Conservation (phyloP, 2,797 vertebrate genomes). For the Denticeps clupeoides region DNA sequence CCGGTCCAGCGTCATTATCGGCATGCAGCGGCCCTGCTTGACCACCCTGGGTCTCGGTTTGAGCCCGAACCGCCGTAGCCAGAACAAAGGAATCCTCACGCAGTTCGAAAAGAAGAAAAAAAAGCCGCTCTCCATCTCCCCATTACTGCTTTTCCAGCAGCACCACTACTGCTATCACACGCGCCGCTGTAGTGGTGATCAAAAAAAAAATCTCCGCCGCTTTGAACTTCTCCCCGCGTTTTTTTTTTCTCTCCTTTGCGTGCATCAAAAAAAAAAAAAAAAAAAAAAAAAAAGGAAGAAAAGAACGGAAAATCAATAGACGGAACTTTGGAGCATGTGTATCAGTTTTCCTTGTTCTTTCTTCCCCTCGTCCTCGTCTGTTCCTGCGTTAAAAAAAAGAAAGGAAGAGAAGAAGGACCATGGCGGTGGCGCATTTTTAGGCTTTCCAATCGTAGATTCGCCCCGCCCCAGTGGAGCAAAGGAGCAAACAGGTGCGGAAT, state of each 20-base stretch:
- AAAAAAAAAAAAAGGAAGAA: neutral
- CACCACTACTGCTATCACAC: conserved; percentile 34
- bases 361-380: conserved; percentile 35
- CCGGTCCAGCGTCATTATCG: no score
- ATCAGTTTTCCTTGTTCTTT: conserved; percentile 43
- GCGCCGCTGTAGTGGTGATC: conserved; percentile 45
- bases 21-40: conserved; percentile 19
- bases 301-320: conserved; percentile 48
- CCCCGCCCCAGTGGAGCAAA: no score
- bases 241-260: conserved; percentile 30
- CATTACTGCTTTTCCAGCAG: conserved; percentile 25
- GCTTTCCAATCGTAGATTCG: no score
- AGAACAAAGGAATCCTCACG: conserved; percentile 38
- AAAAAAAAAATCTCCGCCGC: conserved; percentile 45
- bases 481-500: conserved; percentile 54
- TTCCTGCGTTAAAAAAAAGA: conserved; percentile 52
- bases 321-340: conserved; percentile 53
- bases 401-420: no score
- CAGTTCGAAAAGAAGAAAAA: no score
- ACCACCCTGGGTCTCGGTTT: conserved; percentile 15
- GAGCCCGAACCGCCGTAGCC: no score
- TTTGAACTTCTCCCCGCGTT: conserved; percentile 45
- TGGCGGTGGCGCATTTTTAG: no score
- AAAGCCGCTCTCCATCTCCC: conserved; percentile 19
- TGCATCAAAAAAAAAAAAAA: conserved; percentile 53